These are phyloP conservation scores for Tuberolachnus salignus DNA, from an alignment of 2,888 invertebrate species.

Conservation along the genomic window DNA sequence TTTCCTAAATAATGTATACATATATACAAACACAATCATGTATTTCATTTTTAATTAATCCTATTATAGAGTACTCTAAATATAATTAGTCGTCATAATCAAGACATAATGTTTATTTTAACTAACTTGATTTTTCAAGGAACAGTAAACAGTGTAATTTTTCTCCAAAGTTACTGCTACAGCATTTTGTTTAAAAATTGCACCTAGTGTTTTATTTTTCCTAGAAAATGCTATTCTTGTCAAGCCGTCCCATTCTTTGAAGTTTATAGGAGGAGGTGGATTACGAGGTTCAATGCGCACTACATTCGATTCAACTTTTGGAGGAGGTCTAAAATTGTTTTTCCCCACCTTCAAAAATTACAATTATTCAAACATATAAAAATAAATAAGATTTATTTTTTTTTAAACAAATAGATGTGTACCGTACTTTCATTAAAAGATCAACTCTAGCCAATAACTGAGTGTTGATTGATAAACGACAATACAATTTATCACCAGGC, in stretches of 20 bases:
- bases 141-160: conserved; percentile 88
- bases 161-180: conserved; percentile 85
- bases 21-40: too few species aligned
- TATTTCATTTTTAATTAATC: neutral
- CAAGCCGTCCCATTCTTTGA: conserved; percentile 97
- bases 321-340: conserved; percentile 98
- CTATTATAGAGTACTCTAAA: neutral
- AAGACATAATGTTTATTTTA: neutral
- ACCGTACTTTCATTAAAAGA: conserved; percentile 86
- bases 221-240: conserved; percentile 92
- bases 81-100: neutral
- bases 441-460: conserved; percentile 94
- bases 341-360: conserved; percentile 79
- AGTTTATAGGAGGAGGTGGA: conserved; percentile 95
- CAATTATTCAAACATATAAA: conserved; percentile 15
- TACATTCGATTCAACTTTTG: conserved; percentile 98
- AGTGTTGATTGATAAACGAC: conserved; percentile 93
- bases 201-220: conserved; percentile 94
- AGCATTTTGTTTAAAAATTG: conserved; percentile 85
- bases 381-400: neutral
- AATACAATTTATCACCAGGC: conserved; percentile 96
- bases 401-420: conserved; percentile 4
- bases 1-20: conserved; percentile 69
- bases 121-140: conserved; percentile 78
- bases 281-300: conserved; percentile 96